phyloP scores from a whole-genome alignment of 2,113 vertebrate genomes.

The Pavo muticus region DNA sequence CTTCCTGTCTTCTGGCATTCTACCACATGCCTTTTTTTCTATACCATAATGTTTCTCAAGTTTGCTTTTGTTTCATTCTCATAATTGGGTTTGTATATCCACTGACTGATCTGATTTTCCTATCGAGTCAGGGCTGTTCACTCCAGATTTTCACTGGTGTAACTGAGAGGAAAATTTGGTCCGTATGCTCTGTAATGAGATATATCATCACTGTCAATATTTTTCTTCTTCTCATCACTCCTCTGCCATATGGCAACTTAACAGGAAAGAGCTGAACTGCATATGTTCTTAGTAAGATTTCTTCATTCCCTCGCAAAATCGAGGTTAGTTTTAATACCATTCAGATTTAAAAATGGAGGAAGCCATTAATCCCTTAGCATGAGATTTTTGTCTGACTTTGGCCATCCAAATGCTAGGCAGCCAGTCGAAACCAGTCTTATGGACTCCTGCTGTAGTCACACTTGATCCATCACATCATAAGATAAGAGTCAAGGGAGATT shows the following conservation, averaged over 20 bases:
- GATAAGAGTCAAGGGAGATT: not conserved
- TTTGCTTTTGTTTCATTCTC: constrained; percentile 68
- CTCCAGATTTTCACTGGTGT: constrained; percentile 69
- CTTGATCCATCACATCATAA: not conserved
- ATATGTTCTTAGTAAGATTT: constrained; percentile 66
- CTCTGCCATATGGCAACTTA: constrained; percentile 68
- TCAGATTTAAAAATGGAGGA: constrained; percentile 28
- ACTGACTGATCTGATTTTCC: constrained; percentile 66
- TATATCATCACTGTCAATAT: constrained; percentile 72
- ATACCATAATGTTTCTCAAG: constrained; percentile 66
- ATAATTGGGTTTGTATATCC: constrained; percentile 70
- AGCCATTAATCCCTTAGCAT: not conserved
- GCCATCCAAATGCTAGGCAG: not conserved
- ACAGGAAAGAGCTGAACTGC: constrained; percentile 61
- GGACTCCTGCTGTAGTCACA: not conserved
- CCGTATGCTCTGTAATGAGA: constrained; percentile 69
- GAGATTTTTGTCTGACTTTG: not conserved
- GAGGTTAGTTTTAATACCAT: constrained; percentile 39
- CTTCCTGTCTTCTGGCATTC: constrained; percentile 63
- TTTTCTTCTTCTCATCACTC: constrained; percentile 69
- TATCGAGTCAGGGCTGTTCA: constrained; percentile 59
- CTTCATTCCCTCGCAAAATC: constrained; percentile 33
- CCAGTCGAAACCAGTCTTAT: not conserved
- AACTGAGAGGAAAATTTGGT: constrained; percentile 72
- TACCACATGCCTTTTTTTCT: constrained; percentile 48